These are phyloP conservation scores for Heliopora coerulea DNA, from an alignment of 92 coral and sea anemone genomes.

Conservation along the genomic window DNA sequence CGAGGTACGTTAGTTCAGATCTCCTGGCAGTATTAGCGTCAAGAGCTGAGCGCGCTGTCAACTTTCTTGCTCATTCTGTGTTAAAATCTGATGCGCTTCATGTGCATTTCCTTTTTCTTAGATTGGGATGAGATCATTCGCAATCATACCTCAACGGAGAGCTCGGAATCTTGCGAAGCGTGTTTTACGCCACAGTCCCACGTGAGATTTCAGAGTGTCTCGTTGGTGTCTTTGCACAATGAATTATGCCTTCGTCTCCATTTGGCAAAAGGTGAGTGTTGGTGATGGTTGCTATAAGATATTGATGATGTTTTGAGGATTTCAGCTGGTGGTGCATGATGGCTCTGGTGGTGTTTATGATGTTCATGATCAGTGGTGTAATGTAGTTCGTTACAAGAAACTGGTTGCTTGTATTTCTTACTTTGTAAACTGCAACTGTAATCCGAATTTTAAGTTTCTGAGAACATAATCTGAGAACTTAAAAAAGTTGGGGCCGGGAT, in stretches of 20 bases:
- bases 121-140: constrained; percentile 98
- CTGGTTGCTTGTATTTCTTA: too few species aligned
- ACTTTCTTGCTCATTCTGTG: neutral
- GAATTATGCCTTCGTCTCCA: constrained; percentile 86
- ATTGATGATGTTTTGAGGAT: too few species aligned
- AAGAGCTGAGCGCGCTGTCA: too few species aligned
- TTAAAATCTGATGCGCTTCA: neutral
- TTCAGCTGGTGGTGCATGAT: constrained; percentile 56
- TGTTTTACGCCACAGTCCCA: constrained; percentile 74
- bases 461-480: too few species aligned
- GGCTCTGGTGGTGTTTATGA: neutral
- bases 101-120: constrained; percentile 27
- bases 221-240: constrained; percentile 76
- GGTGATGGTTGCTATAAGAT: neutral
- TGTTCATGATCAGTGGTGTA: neutral
- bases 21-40: neutral
- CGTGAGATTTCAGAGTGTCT: constrained; percentile 77
- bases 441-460: too few species aligned
- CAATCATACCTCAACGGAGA: constrained; percentile 62
- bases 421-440: too few species aligned
- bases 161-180: constrained; percentile 72
- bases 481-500: too few species aligned
- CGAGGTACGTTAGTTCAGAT: constrained; percentile 56
- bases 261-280: constrained; percentile 83
- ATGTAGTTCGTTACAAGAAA: too few species aligned